Conservation (phyloP, 2,797 vertebrate species). For the Anguilla pacifica region DNA sequence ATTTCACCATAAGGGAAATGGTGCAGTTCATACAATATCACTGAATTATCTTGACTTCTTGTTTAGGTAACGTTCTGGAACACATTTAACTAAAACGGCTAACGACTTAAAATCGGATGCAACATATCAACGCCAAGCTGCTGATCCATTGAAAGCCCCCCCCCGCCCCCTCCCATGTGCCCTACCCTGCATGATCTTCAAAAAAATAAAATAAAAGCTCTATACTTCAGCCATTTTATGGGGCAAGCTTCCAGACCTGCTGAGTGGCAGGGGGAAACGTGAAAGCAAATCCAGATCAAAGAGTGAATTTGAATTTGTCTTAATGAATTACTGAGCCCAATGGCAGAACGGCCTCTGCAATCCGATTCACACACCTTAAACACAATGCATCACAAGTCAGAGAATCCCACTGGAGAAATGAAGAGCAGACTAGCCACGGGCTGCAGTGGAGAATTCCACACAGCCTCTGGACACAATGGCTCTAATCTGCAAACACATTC, state of each 20-base stretch:
- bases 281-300: not conserved
- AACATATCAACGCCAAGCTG: not conserved
- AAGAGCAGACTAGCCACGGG: not conserved
- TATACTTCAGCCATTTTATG: not conserved
- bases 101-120: not conserved
- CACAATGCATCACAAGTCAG: not conserved
- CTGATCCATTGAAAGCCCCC: not conserved
- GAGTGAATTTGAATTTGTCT: not conserved
- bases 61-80: not conserved
- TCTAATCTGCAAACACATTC: not conserved
- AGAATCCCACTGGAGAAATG: conserved; percentile 9
- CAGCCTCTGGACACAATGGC: not conserved
- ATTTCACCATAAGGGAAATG: not conserved
- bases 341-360: not conserved
- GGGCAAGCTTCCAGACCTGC: not conserved
- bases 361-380: not conserved
- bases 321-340: conserved; percentile 2
- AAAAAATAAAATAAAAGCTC: not conserved
- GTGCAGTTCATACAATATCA: not conserved
- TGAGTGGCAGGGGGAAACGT: not conserved
- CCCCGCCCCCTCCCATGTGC: no score
- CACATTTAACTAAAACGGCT: not conserved
- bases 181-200: not conserved
- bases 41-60: not conserved
- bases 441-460: not conserved